Evolutionary conservation across 1,140 invertebrate genomes (phyloP), one percentile per base, ranked within the genome.

Genomic region (Scaptomyza pallida): DNA sequence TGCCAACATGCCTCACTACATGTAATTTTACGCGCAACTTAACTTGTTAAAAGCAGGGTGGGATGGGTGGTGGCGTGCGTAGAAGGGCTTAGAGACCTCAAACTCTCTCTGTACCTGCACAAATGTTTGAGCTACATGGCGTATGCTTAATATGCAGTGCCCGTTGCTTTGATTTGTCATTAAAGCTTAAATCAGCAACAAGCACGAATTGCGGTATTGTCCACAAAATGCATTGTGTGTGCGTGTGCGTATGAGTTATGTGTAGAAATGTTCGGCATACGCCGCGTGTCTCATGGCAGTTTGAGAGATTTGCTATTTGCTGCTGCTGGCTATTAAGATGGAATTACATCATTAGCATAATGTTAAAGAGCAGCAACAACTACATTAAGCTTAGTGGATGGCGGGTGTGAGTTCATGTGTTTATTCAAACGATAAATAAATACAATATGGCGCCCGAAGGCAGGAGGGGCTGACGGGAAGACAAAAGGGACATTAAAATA

Each of bases 21-120:
- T 86, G 81, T 86, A 86, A 86, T 86, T 86, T 86, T 86, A 86
- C 81, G 81, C 81, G 82, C 78, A 86, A 86, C 81, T 86, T 88
- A 88, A 86, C 81, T 88, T 86, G 81, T 86, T 78, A 86, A 74
- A 77, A 65, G n/a, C 52, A n/a, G 33, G 33, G 10, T 4, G 33
- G 3, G 10, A 4, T n/a, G n/a, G n/a, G n/a, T n/a, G n/a, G n/a
- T n/a, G 12, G 16, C 41, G 40, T 12, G 23, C 23, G 3, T 2
- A 9, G 54, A 19, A 9, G 54, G 13, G 37, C 23, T 26, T 26
- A 2, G 9, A 55, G 43, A 51, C 9, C 26, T 3, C 5, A 17
- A 9, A 12, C 17, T 40, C 50, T 37, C n/a, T 37, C 23, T n/a
- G 5, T 40, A 57, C 52, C 44, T 48, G 33, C 50, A 70, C 71